Evolutionary conservation across 2,113 vertebrate genomes (phyloP), one percentile per base, ranked within the genome.

Genomic region (Heterocephalus glaber): DNA sequence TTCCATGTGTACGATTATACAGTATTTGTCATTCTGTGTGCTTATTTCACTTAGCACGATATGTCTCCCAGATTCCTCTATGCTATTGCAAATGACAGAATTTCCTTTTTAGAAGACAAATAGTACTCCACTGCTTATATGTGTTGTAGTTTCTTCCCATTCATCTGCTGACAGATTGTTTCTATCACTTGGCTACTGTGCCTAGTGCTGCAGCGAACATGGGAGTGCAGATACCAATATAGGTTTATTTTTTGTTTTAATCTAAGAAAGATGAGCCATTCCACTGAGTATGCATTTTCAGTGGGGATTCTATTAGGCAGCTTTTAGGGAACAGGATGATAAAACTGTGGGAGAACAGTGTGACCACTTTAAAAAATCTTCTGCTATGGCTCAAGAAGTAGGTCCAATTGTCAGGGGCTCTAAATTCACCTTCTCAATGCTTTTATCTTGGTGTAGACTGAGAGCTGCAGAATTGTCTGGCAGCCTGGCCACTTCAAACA

Each of bases 241-340:
- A 66, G 17, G 35, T 26, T 63, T 74, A 26, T 44, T 83, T 86
- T 76, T 87, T 89, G 26, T 95, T 80, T 72, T 92, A 52, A 72
- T 82, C 33, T 92, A 79, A 95, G 60, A 41, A 86, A 92, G 19
- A 63, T 80, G 44, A 88, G 4, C 33, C 76, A 14, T 58, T 17
- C 14, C 7, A 63, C 24, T 16, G 41, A 41, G 41, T 72, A 80
- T 54, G 84, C 30, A 76, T 93, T 93, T 93, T 33, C 33, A 49
- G 0, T 19, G 19, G n/a, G 13, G 38, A 89, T 65, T 92, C 54
- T 49, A 2, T 52, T 70, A 35, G 44, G 7, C 20, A 91, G 94
- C 96, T 96, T 68, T 95, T 82, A 95, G 38, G 47, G 61, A 72
- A 95, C 44, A 13, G 70, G 30, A 89, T 83, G 88, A 91, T 88